Conservation (phyloP, 1,140 invertebrate genomes). For the Harpegnathos saltator region DNA sequence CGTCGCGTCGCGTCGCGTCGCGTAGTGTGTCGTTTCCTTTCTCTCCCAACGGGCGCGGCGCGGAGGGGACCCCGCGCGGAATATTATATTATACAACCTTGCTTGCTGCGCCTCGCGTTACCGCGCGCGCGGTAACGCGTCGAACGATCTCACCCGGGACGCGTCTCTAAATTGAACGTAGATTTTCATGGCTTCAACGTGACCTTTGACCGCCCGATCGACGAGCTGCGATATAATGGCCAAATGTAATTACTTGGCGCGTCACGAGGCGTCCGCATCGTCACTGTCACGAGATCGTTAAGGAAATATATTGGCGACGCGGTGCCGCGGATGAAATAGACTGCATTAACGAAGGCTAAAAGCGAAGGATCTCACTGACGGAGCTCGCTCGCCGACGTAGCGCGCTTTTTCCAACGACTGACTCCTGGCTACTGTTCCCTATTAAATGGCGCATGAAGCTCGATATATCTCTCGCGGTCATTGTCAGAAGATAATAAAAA, state of each 20-base stretch:
- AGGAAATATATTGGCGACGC: slow-evolving; percentile 51
- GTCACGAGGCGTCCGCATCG: slow-evolving; percentile 31
- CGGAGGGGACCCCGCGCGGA: no score
- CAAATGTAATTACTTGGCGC: slow-evolving; percentile 54
- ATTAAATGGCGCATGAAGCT: slow-evolving; percentile 57
- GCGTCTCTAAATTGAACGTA: neutral
- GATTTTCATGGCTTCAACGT: slow-evolving; percentile 24
- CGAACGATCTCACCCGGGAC: neutral
- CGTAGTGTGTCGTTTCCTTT: no score
- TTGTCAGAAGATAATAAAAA: slow-evolving; percentile 54
- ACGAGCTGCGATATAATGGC: slow-evolving; percentile 44
- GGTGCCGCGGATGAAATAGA: slow-evolving; percentile 44
- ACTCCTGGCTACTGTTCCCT: slow-evolving; percentile 55
- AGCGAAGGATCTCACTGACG: slow-evolving; percentile 50
- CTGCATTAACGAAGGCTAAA: slow-evolving; percentile 58
- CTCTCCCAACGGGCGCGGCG: no score
- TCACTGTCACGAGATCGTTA: slow-evolving; percentile 57
- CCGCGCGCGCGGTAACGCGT: neutral
- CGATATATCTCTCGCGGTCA: slow-evolving; percentile 66
- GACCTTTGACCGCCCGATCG: slow-evolving; percentile 42
- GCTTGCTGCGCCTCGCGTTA: no score
- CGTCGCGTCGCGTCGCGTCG: neutral
- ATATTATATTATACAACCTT: no score
- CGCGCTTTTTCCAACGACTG: slow-evolving; percentile 52
- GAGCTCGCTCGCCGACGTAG: slow-evolving; percentile 48